Base-by-base conservation (phyloP, 1,140 invertebrate species). In the Frieseomelitta varia region DNA sequence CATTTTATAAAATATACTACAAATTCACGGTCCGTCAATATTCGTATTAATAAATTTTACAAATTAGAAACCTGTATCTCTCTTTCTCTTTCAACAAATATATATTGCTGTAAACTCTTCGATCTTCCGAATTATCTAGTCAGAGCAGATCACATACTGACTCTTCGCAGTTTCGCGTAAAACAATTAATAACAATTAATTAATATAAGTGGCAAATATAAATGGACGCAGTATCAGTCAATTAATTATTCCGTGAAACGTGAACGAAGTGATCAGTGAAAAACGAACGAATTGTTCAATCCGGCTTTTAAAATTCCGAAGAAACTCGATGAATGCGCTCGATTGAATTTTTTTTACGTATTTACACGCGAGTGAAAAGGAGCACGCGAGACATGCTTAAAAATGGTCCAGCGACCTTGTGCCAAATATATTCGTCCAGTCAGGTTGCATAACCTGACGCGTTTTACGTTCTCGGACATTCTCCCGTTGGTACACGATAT, bases 341-440 rank as follows among this genome's bases (percentile, higher is more conserved):
- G 19, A 4, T 6, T 12, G 27, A 12, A 19, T 47, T 47, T 68
- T 30, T 78, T 76, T 53, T 47, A 47, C 39, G 39, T 47, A 47
- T 47, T 47, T 47, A 12, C 39, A 4, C 3, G 15, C 14, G 14
- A 51, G 2, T n/a, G 12, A 17, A 10, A n/a, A 21, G 2, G 10
- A 58, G 56, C 27, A 56, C 19, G 19, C 8, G 19, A 34, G 19
- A 6, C 10, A 55, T 17, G 27, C 24, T 56, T 51, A 81, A 87
- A 87, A 90, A 87, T 67, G 90, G 86, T 88, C 88, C 90, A 90
- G 77, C 88, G 82, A 90, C 91, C 91, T 92, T 92, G 91, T 90
- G 81, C 90, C 81, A 51, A 91, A 91, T 91, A 85, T 89, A n/a
- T 89, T 90, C 69, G 76, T 55, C 30, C 12, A 81, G 6, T 15